phyloP scores from a whole-genome alignment of 2,113 vertebrate species.

The Crocuta crocuta region DNA sequence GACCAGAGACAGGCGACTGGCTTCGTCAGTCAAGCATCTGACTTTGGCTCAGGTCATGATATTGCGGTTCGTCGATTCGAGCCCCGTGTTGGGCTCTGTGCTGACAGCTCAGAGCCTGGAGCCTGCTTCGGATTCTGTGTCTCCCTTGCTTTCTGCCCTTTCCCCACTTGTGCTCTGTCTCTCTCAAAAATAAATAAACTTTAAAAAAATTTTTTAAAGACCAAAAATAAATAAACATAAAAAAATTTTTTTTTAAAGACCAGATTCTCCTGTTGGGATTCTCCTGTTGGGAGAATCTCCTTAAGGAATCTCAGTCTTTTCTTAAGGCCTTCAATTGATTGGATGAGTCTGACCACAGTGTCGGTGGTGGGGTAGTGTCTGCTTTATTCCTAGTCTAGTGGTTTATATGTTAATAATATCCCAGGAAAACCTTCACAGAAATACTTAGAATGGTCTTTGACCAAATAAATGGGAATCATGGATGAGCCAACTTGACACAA shows the following conservation, averaged over 20 bases:
- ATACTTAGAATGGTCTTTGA: not conserved
- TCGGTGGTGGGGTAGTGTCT: not conserved
- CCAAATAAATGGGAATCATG: not conserved
- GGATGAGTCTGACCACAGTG: not conserved
- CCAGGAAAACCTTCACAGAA: not conserved
- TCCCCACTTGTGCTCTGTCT: too few species aligned
- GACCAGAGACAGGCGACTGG: not conserved
- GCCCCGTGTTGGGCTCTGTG: too few species aligned
- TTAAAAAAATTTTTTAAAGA: too few species aligned
- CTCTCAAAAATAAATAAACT: too few species aligned
- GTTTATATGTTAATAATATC: not conserved
- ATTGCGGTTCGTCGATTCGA: too few species aligned
- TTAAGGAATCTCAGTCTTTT: not conserved
- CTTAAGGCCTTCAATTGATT: not conserved
- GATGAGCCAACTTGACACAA: not conserved
- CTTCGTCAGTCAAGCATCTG: too few species aligned
- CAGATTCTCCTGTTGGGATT: not conserved
- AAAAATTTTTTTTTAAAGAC: too few species aligned
- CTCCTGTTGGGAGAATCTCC: not conserved
- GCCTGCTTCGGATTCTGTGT: too few species aligned
- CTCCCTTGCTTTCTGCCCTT: too few species aligned
- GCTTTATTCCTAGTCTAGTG: not conserved
- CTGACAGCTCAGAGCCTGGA: too few species aligned
- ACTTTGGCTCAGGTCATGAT: too few species aligned
- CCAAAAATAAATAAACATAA: too few species aligned